Percentiles rank a stretch among this genome's conserved stretches.
Conservation (phyloP, 2,797 vertebrate genomes). For the Gymnopithys bicolor region DNA sequence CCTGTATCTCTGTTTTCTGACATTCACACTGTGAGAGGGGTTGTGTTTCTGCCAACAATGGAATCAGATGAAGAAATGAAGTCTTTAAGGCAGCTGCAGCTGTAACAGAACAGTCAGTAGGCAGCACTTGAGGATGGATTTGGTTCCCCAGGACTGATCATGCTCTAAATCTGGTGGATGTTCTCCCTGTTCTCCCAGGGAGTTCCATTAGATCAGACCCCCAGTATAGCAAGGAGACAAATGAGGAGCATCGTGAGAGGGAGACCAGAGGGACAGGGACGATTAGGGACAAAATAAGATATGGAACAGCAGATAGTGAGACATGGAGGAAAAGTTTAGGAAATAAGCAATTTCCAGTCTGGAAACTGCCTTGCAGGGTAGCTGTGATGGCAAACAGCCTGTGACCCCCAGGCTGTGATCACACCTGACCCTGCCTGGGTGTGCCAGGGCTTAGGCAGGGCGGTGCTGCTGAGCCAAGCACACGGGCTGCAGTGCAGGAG, state of each 20-base stretch:
- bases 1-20: background rate
- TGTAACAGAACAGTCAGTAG: background rate
- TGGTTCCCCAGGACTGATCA: background rate
- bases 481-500: background rate
- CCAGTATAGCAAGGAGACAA: background rate
- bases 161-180: background rate
- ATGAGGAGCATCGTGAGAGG: background rate
- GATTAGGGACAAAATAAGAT: background rate
- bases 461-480: background rate
- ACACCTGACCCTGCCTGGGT: background rate
- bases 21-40: background rate
- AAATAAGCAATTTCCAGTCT: background rate
- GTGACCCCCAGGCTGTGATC: background rate
- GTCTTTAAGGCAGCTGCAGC: background rate
- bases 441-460: background rate
- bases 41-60: background rate
- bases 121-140: background rate
- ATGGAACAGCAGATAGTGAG: background rate
- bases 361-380: background rate
- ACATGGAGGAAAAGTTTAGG: background rate
- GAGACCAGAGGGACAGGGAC: background rate
- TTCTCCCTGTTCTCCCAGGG: constrained; percentile 13
- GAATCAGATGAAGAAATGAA: background rate
- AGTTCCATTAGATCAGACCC: constrained; percentile 23
- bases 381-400: background rate